phyloP scores from a whole-genome alignment of 2,888 invertebrate species.

The Hyppa rectilinea region DNA sequence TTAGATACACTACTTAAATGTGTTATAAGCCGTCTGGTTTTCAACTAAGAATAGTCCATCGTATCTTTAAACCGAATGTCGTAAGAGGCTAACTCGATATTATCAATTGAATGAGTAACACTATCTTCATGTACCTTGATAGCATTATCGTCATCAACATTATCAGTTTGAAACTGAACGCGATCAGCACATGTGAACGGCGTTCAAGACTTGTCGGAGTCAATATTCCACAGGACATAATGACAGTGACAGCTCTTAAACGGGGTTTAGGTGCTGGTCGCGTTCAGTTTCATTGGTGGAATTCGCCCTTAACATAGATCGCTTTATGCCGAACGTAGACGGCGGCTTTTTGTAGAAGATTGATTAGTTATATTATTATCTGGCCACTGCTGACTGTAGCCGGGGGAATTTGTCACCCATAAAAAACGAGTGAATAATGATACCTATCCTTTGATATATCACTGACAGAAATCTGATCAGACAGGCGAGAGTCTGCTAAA shows the following conservation, averaged over 20 bases:
- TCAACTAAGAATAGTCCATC: conserved; percentile 3
- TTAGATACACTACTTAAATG: conserved; percentile 29
- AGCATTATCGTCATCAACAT: conserved; percentile 29
- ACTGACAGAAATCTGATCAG: neutral
- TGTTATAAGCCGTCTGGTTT: conserved; percentile 17
- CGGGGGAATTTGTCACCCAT: neutral
- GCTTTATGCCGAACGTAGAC: neutral
- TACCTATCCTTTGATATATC: neutral
- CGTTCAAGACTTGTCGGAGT: too few relatives aligned
- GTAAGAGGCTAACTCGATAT: conserved; percentile 35
- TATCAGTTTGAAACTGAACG: too few relatives aligned
- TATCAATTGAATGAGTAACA: conserved; percentile 46
- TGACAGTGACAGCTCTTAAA: too few relatives aligned
- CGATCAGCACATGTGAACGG: too few relatives aligned
- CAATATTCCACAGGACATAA: too few relatives aligned
- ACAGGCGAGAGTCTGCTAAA: neutral
- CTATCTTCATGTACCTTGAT: conserved; percentile 38
- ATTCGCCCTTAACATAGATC: neutral
- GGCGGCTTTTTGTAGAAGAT: conserved; percentile 9
- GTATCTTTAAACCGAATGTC: conserved; percentile 30
- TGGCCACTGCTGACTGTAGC: neutral
- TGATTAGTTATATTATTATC: neutral
- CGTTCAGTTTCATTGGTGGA: neutral
- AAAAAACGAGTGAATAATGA: neutral
- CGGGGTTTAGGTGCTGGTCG: too few relatives aligned